Evolutionary conservation across 2,797 vertebrate genomes (phyloP).

Genomic region (Sternotherus odoratus): DNA sequence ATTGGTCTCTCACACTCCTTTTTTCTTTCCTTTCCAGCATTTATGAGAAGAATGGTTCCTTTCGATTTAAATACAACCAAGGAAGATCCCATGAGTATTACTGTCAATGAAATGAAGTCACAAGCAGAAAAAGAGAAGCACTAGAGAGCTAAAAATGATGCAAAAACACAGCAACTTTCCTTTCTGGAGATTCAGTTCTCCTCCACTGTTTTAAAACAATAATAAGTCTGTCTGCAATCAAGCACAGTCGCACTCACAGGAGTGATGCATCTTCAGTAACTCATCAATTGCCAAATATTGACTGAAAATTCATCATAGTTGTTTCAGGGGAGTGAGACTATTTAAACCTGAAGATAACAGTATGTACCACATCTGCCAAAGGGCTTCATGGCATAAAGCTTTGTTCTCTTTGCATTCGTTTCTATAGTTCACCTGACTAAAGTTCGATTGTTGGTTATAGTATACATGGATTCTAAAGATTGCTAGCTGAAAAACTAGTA

Average conservation of each 20-base stretch:
- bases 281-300: conserved; percentile 45
- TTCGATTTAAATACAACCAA: conserved; percentile 75
- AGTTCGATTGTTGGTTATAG: conserved; percentile 38
- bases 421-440: conserved; percentile 36
- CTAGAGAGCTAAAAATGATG: conserved; percentile 49
- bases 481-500: conserved; percentile 26
- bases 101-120: conserved; percentile 67
- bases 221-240: conserved; percentile 8
- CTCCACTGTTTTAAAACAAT: conserved; percentile 26
- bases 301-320: neutral
- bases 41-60: conserved; percentile 75
- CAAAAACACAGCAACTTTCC: conserved; percentile 51
- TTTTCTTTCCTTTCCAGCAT: conserved; percentile 75
- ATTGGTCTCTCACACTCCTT: conserved; percentile 38
- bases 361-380: neutral
- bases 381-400: conserved; percentile 19
- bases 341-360: conserved; percentile 36
- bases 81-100: conserved; percentile 64
- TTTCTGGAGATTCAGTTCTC: conserved; percentile 46
- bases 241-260: conserved; percentile 3
- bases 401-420: conserved; percentile 49
- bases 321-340: conserved; percentile 28
- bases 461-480: conserved; percentile 47
- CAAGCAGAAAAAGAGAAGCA: conserved; percentile 74
- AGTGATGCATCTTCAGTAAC: conserved; percentile 1